Percentiles rank a stretch among this genome's conserved stretches.
Conservation (phyloP, 2,797 vertebrate genomes). For the Mustela erminea region DNA sequence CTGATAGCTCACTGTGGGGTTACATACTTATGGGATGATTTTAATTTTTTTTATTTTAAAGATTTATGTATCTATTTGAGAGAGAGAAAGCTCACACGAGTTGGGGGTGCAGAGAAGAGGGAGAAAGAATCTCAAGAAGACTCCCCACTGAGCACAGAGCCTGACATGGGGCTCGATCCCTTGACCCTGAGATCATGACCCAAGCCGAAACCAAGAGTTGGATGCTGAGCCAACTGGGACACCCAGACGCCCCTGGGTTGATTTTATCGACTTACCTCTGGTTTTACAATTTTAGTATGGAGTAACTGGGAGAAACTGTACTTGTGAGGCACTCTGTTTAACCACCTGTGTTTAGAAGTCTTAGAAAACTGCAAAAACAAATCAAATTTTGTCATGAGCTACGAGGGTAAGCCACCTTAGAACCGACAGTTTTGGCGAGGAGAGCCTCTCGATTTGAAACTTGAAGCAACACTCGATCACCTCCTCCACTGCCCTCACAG, state of each 20-base stretch:
- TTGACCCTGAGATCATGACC: background rate
- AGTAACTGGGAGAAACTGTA: background rate
- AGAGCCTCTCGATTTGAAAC: background rate
- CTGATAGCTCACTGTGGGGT: too few relatives aligned
- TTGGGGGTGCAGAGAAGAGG: background rate
- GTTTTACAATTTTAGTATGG: background rate
- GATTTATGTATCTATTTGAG: background rate
- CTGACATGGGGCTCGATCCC: background rate
- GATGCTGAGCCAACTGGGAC: background rate
- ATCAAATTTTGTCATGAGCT: background rate
- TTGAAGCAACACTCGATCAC: too few relatives aligned
- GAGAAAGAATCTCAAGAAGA: background rate
- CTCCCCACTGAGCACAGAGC: background rate
- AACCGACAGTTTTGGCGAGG: too few relatives aligned
- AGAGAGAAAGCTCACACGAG: background rate
- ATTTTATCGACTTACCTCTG: background rate
- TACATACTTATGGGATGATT: accelerated
- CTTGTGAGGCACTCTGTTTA: background rate
- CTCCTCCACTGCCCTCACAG: background rate
- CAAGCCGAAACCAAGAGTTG: background rate
- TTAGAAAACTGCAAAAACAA: background rate
- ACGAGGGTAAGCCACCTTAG: background rate
- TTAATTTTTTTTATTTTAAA: background rate
- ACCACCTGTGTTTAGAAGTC: background rate
- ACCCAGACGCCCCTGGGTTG: accelerated